Base-by-base conservation (phyloP, 2,113 vertebrate species). In the Eulemur macaco region DNA sequence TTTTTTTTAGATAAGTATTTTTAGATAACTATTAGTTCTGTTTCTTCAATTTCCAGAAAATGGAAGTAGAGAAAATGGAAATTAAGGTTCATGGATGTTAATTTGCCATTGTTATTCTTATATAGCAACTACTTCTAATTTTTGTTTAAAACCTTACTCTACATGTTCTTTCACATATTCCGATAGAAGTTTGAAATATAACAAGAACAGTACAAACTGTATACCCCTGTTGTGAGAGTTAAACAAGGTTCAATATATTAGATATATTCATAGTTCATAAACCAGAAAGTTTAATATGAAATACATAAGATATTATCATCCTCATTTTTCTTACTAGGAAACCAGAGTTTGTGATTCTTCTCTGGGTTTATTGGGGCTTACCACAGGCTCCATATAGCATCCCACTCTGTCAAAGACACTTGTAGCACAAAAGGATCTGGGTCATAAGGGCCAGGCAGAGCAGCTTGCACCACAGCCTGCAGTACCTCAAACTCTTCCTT, bases 71-170 rank as follows among this genome's bases (percentile, higher is more conserved):
- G 20, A 89, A 94, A 92, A 83, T 89, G 31, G 54, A 68, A 82
- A 85, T 91, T 58, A 74, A 80, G 18, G 86, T 96, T 92, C 5
- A 78, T 78, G 37, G 15, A 37, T 78, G 18, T 89, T 42, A 85
- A 47, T 76, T 84, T 87, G 63, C 2, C 66, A 37, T 69, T 83
- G 63, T 85, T 89, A 63, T 82, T 87, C 47, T 83, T 91, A 47
- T 64, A 31, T 37, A 80, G 42, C 25, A 81, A 42, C n/a, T 81
- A n/a, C 31, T 81, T 66, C 7, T 80, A 68, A 64, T 80, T 88
- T 96, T 93, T 95, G 45, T 78, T 96, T 87, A 80, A 84, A 92
- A 78, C 1, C 15, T 71, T 80, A 84, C 1, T 84, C 5, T 89
- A 42, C 1, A 6, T 92, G 47, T 85, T 66, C 8, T 92, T 77